Base-by-base conservation (phyloP, 2,113 vertebrate species). In the Hippocampus zosterae region DNA sequence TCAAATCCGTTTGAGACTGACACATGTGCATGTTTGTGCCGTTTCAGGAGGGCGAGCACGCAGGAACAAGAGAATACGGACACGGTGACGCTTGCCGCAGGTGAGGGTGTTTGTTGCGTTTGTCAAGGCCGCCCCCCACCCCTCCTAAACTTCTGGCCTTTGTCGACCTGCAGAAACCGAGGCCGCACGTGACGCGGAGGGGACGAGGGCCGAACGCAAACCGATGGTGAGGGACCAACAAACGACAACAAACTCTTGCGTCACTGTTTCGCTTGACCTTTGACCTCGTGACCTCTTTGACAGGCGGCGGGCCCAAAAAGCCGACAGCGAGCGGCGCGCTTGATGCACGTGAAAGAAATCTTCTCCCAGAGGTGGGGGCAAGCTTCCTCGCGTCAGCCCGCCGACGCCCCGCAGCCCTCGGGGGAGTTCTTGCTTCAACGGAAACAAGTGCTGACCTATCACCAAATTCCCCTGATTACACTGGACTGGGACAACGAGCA, bases 241-340 rank as follows among this genome's bases (percentile, higher is more conserved):
- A 19, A 41, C 19, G 16, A 42, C 0, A 23, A 23, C n/a, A 19
- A n/a, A 66, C 25, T 27, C 25, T 27, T 27, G 25, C 25, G 25
- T 27, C 25, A 27, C 59, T 57, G 61, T 48, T 70, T 72, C 44
- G 9, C 40, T 53, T 70, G 66, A 85, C 68, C 59, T 80, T 71
- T 79, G 73, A 62, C 65, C 65, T 77, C 56, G 7, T 83, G 71
- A 10, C 69, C 55, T 77, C 71, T 72, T 63, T 77, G 76, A 85
- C 89, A 93, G 92, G 85, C 82, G 83, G 88, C 86, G 64, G 79
- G 77, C 55, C 18, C 72, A 12, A 91, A 77, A 81, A 87, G 70
- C n/a, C 69, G 69, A 57, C 79, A 73, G 8, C 81, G 76, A 72
- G 79, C 77, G 25, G 74, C 73, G 7, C 77, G 79, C 61, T 60